Conservation (phyloP, 1,140 invertebrate genomes). For the Cyphomyrmex costatus region DNA sequence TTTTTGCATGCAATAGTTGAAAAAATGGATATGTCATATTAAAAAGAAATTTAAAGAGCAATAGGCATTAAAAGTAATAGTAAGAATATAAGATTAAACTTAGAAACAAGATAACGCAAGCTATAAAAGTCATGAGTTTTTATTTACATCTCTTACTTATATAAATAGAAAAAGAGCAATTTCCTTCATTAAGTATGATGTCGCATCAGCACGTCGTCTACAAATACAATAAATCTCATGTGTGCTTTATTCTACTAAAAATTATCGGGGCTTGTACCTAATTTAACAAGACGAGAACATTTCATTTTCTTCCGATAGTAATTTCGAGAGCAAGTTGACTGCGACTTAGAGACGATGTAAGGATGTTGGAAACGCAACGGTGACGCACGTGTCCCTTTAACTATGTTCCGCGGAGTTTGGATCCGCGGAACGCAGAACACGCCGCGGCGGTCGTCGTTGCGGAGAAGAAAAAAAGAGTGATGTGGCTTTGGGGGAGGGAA, state of each 20-base stretch:
- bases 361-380: background rate
- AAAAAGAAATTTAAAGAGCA: too few relatives aligned
- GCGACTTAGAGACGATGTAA: background rate
- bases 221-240: background rate
- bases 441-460: background rate
- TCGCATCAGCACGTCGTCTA: background rate
- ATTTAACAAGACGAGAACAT: slow-evolving; percentile 29
- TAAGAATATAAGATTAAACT: background rate
- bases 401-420: background rate
- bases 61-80: background rate
- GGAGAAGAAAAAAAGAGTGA: background rate
- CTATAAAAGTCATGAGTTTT: background rate
- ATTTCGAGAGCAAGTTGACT: background rate
- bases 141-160: slow-evolving; percentile 1
- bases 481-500: background rate
- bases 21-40: too few relatives aligned
- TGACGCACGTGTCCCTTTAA: slow-evolving; percentile 31
- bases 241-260: background rate
- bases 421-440: slow-evolving; percentile 44
- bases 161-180: background rate
- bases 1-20: background rate
- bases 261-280: background rate
- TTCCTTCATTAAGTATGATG: slow-evolving; percentile 9
- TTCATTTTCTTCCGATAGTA: background rate
- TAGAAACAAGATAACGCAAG: background rate